These are phyloP conservation scores for Trachemys scripta DNA, from an alignment of 2,113 vertebrate species.

Conservation along the genomic window DNA sequence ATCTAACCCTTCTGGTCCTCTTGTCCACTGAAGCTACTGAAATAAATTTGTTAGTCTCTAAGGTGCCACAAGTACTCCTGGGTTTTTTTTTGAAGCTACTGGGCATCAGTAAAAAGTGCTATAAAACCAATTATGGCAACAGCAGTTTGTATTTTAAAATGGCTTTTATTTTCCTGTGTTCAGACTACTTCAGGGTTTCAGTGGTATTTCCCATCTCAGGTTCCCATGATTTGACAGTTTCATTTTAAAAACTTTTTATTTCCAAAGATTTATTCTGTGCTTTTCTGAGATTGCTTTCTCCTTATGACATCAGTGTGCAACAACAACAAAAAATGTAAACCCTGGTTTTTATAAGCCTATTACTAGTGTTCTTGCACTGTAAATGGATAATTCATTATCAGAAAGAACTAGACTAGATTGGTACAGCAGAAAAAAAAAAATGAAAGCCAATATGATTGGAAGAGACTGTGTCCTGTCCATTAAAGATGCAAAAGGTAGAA, in stretches of 20 bases:
- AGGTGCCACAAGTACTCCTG: no score
- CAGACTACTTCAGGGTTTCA: background rate
- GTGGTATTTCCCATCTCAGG: background rate
- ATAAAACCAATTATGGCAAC: background rate
- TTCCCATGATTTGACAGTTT: background rate
- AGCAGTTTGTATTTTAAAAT: background rate
- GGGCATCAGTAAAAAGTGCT: background rate
- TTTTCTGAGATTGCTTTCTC: background rate
- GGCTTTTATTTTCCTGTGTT: background rate
- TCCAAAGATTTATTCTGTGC: background rate
- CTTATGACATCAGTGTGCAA: background rate
- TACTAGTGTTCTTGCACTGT: background rate
- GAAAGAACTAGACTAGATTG: background rate
- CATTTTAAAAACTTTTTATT: background rate
- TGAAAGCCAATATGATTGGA: background rate
- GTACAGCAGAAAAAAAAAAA: background rate
- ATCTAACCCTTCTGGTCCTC: background rate
- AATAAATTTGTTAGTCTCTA: no score
- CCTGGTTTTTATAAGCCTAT: background rate
- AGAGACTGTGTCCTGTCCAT: background rate
- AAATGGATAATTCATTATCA: background rate
- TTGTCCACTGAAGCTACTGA: background rate
- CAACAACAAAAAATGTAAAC: background rate
- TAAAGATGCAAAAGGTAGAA: background rate
- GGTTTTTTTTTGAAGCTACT: background rate